Percentiles rank a stretch among this genome's conserved stretches.
phyloP scores from a whole-genome alignment of 2,888 invertebrate genomes.

The Mythimna pallens region DNA sequence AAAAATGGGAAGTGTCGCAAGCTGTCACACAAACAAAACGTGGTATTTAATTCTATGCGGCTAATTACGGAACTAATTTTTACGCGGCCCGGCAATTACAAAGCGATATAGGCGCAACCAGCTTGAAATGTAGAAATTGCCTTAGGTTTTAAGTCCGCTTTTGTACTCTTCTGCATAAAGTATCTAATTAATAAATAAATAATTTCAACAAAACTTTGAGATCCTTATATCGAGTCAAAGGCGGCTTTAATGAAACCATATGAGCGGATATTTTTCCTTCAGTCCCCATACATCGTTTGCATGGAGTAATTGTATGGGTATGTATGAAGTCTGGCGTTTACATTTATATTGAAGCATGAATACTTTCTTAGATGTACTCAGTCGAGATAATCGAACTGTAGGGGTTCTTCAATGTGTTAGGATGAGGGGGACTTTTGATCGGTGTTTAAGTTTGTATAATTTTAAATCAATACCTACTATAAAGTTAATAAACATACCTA shows the following conservation, averaged over 20 bases:
- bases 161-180: too few relatives aligned
- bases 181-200: too few relatives aligned
- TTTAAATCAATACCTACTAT: background rate
- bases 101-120: too few relatives aligned
- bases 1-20: too few relatives aligned
- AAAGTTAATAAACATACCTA: too few relatives aligned
- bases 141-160: too few relatives aligned
- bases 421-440: conserved; percentile 1
- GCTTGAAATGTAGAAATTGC: too few relatives aligned
- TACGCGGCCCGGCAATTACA: too few relatives aligned
- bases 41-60: too few relatives aligned
- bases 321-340: conserved; percentile 64
- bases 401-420: conserved; percentile 5
- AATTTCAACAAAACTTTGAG: conserved; percentile 46
- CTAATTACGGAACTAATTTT: too few relatives aligned
- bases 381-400: conserved; percentile 39
- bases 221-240: conserved; percentile 22
- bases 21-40: too few relatives aligned
- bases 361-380: conserved; percentile 55
- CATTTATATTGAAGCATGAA: conserved; percentile 72
- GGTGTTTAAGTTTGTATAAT: conserved; percentile 8
- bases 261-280: conserved; percentile 42
- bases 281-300: conserved; percentile 44
- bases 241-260: conserved; percentile 51
- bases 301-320: conserved; percentile 65